Conservation (phyloP, 2,113 vertebrate genomes). For the Petromus typicus region DNA sequence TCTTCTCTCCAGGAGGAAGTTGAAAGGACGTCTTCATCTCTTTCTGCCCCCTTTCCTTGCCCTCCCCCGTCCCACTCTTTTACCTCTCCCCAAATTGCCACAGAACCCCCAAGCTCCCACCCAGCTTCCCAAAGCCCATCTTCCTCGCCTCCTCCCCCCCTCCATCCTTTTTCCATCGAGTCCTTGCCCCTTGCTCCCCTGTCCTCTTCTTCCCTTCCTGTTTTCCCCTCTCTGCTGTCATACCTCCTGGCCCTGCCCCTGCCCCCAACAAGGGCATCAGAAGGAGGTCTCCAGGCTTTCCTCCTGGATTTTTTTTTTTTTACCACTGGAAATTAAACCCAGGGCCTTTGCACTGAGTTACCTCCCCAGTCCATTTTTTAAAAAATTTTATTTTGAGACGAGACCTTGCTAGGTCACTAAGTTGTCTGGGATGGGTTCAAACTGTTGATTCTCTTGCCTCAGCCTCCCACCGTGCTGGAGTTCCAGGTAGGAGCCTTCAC, state of each 20-base stretch:
- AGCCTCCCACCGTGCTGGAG: not conserved
- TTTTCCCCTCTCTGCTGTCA: not conserved
- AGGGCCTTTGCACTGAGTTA: not conserved
- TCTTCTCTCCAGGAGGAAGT: conserved; percentile 74
- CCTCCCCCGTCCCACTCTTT: conserved; percentile 31
- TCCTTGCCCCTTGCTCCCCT: conserved; percentile 69
- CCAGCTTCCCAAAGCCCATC: accelerated
- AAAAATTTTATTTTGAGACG: not conserved
- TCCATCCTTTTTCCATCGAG: not conserved
- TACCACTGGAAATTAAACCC: not conserved
- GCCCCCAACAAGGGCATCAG: not conserved
- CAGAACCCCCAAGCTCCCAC: not conserved
- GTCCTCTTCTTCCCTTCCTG: conserved; percentile 15
- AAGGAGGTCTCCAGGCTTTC: not conserved
- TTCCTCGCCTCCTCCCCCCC: not conserved
- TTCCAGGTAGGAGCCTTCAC: too few species aligned
- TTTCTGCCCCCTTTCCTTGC: conserved; percentile 28
- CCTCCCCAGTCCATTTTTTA: not conserved
- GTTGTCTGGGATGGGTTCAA: not conserved
- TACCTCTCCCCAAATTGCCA: not conserved
- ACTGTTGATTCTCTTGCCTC: not conserved
- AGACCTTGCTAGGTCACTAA: not conserved
- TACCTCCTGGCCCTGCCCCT: not conserved
- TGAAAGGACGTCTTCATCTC: conserved; percentile 83
- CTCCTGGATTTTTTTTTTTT: not conserved